A percentile compares a stretch with the other conserved stretches of the same genome.
These are phyloP conservation scores for Natator depressus DNA, from an alignment of 2,113 vertebrate species.

Conservation along the genomic window DNA sequence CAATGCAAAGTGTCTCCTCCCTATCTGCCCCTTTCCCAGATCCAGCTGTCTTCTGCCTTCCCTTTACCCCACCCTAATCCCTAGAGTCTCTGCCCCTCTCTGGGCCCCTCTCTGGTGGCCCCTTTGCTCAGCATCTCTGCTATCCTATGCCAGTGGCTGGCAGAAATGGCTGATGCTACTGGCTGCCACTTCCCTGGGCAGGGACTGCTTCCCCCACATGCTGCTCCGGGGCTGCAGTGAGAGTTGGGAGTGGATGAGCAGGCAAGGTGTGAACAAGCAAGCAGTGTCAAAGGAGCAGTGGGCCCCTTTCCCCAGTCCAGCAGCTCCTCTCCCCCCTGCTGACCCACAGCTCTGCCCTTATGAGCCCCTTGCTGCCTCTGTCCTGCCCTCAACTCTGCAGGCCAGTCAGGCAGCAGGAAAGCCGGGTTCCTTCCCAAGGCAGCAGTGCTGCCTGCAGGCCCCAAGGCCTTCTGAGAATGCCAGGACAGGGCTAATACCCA, in stretches of 20 bases:
- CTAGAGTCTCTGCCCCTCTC: background rate
- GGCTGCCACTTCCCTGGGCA: no score
- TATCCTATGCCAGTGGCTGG: no score
- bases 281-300: background rate
- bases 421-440: no score
- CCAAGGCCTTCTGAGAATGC: no score
- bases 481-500: no score
- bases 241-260: no score
- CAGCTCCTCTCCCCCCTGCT: background rate
- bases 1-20: background rate
- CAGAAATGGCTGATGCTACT: no score
- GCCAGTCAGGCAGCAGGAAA: background rate
- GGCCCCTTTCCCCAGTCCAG: background rate
- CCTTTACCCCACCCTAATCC: background rate
- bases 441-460: no score
- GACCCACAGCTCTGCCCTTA: background rate
- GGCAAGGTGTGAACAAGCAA: no score
- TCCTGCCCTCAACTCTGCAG: background rate
- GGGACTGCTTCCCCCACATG: no score
- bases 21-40: no score
- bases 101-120: background rate
- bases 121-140: background rate
- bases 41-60: background rate
- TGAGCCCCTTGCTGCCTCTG: background rate
- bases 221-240: no score